A percentile compares a stretch with the other conserved stretches of the same genome.
Conservation (phyloP, 2,888 invertebrate genomes). For the Brenthis hecate region DNA sequence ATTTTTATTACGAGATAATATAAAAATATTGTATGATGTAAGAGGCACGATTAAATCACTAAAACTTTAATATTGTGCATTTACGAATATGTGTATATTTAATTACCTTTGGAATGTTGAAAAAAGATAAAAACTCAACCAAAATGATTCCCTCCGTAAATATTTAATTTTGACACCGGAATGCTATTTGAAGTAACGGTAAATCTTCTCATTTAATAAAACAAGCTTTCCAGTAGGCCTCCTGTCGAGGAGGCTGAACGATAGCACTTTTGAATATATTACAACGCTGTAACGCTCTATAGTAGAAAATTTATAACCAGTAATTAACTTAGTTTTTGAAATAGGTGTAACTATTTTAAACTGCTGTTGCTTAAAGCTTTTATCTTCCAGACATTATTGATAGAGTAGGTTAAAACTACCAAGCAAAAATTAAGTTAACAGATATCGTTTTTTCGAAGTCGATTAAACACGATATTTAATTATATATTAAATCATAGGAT, state of each 20-base stretch:
- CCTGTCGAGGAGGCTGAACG: slow-evolving; percentile 40
- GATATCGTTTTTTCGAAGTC: too few relatives aligned
- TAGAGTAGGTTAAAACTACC: too few relatives aligned
- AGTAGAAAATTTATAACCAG: slow-evolving; percentile 38
- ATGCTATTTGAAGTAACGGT: slow-evolving; percentile 34
- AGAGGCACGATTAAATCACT: too few relatives aligned
- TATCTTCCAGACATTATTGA: too few relatives aligned
- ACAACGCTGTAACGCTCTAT: slow-evolving; percentile 37
- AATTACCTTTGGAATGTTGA: background rate
- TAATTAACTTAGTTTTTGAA: slow-evolving; percentile 19
- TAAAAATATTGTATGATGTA: too few relatives aligned
- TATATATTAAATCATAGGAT: too few relatives aligned
- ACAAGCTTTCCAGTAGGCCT: slow-evolving; percentile 44
- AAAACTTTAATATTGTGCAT: too few relatives aligned
- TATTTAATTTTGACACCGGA: slow-evolving; percentile 34
- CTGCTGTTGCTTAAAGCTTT: too few relatives aligned
- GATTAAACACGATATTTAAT: too few relatives aligned
- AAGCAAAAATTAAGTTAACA: too few relatives aligned
- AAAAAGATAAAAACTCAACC: background rate
- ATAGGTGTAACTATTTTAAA: slow-evolving; percentile 1
- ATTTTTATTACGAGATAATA: too few relatives aligned
- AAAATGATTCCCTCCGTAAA: slow-evolving; percentile 24
- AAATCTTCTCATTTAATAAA: slow-evolving; percentile 42
- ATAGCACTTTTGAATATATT: slow-evolving; percentile 42
- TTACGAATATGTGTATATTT: too few relatives aligned